Evolutionary conservation across 2,888 invertebrate genomes (phyloP).

Genomic region (Helleia helle): DNA sequence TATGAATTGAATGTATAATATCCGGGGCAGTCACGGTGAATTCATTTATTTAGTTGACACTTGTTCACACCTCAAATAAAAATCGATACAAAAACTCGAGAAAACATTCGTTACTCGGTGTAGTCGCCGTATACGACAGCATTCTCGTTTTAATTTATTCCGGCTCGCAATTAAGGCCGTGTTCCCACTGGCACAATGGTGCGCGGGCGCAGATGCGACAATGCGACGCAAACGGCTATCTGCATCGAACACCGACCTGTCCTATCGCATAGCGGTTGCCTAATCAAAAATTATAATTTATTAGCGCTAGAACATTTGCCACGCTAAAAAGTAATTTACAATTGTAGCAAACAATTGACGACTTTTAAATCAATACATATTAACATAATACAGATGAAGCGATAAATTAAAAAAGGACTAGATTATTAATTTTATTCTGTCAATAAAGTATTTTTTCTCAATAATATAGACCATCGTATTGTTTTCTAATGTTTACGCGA

Average conservation of each 20-base stretch:
- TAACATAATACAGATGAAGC: too few species aligned
- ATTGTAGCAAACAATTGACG: too few species aligned
- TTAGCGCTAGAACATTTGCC: slow-evolving; percentile 14
- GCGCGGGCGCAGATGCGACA: slow-evolving; percentile 57
- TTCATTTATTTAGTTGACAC: slow-evolving; percentile 3
- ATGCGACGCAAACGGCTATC: slow-evolving; percentile 63
- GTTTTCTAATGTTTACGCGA: too few species aligned
- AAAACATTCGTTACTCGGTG: slow-evolving; percentile 31
- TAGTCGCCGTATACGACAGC: slow-evolving; percentile 42
- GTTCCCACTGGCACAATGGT: slow-evolving; percentile 57
- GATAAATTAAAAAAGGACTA: too few species aligned
- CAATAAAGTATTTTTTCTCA: too few species aligned
- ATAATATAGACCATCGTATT: too few species aligned
- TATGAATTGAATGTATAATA: too few species aligned
- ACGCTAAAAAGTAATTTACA: too few species aligned
- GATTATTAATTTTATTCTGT: too few species aligned
- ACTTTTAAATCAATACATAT: too few species aligned
- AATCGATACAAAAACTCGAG: background rate
- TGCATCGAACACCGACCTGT: slow-evolving; percentile 41
- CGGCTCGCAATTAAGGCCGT: slow-evolving; percentile 63
- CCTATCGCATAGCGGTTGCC: slow-evolving; percentile 30
- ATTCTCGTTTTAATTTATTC: slow-evolving; percentile 69
- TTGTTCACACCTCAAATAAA: too few species aligned
- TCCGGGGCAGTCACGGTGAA: background rate
- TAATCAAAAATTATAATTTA: slow-evolving; percentile 35